Percentiles rank a stretch among this genome's conserved stretches.
phyloP scores from a whole-genome alignment of 2,113 vertebrate genomes.

The Dissostichus mawsoni region DNA sequence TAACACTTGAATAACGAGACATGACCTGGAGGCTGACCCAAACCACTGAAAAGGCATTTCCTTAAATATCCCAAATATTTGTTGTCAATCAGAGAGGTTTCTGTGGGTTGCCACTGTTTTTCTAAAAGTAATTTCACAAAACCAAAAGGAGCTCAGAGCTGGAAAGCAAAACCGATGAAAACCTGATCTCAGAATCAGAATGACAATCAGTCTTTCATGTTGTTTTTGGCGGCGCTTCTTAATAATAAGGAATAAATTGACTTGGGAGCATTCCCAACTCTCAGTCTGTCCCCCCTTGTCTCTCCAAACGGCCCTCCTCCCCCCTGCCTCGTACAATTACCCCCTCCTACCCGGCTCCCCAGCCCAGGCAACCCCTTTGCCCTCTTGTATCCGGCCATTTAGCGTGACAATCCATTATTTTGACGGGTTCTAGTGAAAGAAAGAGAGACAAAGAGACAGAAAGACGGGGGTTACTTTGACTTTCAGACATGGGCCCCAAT shows the following conservation, averaged over 20 bases:
- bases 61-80: slow-evolving; percentile 33
- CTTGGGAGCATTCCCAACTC: slow-evolving; percentile 60
- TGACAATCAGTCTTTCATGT: slow-evolving; percentile 44
- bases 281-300: slow-evolving; percentile 62
- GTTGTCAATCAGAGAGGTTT: slow-evolving; percentile 4
- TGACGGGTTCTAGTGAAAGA: slow-evolving; percentile 70
- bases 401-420: slow-evolving; percentile 83
- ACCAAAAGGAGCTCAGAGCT: slow-evolving; percentile 19
- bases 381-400: slow-evolving; percentile 81
- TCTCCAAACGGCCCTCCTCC: slow-evolving; percentile 53
- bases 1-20: slow-evolving; percentile 12
- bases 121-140: slow-evolving; percentile 19
- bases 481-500: slow-evolving; percentile 57
- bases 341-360: slow-evolving; percentile 47
- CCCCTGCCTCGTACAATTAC: slow-evolving; percentile 63
- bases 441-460: slow-evolving; percentile 41
- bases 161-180: slow-evolving; percentile 37
- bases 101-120: slow-evolving; percentile 22
- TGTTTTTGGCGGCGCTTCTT: slow-evolving; percentile 57
- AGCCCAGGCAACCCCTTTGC: slow-evolving; percentile 67
- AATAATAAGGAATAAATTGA: slow-evolving; percentile 76
- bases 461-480: slow-evolving; percentile 60
- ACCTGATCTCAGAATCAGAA: slow-evolving; percentile 43
- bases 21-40: background rate
- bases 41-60: slow-evolving; percentile 24